These are phyloP conservation scores for Galerucella nymphaeae DNA, from an alignment of 2,888 invertebrate genomes.

Conservation along the genomic window DNA sequence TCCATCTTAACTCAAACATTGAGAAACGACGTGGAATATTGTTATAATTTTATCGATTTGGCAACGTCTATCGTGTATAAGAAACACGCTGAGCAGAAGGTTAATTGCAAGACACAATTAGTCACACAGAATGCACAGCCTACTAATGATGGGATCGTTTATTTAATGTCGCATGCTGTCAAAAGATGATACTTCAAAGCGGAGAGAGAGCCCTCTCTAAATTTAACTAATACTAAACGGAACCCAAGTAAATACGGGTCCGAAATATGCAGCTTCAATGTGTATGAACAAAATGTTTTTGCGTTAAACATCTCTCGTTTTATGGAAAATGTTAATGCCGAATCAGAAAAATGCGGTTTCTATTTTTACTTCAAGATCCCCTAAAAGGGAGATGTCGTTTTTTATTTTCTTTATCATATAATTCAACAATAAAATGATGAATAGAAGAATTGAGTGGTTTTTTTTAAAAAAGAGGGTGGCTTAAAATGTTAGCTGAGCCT, in stretches of 20 bases:
- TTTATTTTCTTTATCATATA: too few species aligned
- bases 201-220: conserved; percentile 11
- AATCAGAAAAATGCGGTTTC: background rate
- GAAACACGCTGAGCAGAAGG: conserved; percentile 37
- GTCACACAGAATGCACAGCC: conserved; percentile 56
- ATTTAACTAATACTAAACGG: conserved; percentile 16
- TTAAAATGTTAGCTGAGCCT: too few species aligned
- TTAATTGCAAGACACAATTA: conserved; percentile 57
- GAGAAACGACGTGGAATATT: background rate
- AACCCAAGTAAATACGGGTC: conserved; percentile 19
- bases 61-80: background rate
- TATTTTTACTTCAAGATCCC: too few species aligned
- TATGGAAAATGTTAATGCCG: background rate
- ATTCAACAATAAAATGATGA: too few species aligned
- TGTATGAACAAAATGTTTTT: conserved; percentile 7
- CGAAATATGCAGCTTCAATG: conserved; percentile 12
- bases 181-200: conserved; percentile 34
- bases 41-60: background rate
- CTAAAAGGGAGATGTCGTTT: too few species aligned
- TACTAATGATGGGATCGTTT: conserved; percentile 54
- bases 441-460: too few species aligned
- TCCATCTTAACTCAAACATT: background rate
- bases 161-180: conserved; percentile 48
- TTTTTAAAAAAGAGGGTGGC: too few species aligned
- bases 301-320: background rate